phyloP scores from a whole-genome alignment of 2,888 invertebrate genomes.

The Mythimna ferrago region DNA sequence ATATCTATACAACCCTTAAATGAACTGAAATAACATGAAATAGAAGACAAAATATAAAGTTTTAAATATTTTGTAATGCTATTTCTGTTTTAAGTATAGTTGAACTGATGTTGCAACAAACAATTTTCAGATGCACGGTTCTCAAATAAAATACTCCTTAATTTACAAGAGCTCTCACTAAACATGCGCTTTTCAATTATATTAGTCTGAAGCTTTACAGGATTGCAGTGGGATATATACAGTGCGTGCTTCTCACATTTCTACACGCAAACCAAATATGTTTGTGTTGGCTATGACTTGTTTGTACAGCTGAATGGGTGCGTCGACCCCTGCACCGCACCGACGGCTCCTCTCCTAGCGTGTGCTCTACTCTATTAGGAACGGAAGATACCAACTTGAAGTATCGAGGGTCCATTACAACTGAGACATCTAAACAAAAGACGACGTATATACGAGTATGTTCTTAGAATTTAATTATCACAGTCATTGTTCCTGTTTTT shows the following conservation, averaged over 20 bases:
- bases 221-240: not conserved
- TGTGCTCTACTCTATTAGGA: conserved; percentile 41
- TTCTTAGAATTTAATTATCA: not conserved
- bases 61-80: no score
- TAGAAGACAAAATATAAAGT: no score
- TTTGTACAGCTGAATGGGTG: conserved; percentile 62
- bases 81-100: no score
- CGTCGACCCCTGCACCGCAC: conserved; percentile 52
- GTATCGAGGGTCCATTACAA: conserved; percentile 53
- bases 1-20: no score
- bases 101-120: not conserved
- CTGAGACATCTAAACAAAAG: conserved; percentile 16
- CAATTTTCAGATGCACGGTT: not conserved
- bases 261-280: conserved; percentile 29
- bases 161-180: no score
- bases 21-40: no score
- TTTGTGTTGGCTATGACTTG: conserved; percentile 47
- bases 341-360: conserved; percentile 23
- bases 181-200: not conserved
- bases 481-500: not conserved
- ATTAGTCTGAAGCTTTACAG: not conserved
- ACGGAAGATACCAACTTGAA: conserved; percentile 51
- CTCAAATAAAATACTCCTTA: no score
- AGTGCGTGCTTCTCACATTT: conserved; percentile 17
- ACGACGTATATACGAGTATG: not conserved